phyloP scores from a whole-genome alignment of 2,888 invertebrate genomes.

The Exocentrus adspersus region DNA sequence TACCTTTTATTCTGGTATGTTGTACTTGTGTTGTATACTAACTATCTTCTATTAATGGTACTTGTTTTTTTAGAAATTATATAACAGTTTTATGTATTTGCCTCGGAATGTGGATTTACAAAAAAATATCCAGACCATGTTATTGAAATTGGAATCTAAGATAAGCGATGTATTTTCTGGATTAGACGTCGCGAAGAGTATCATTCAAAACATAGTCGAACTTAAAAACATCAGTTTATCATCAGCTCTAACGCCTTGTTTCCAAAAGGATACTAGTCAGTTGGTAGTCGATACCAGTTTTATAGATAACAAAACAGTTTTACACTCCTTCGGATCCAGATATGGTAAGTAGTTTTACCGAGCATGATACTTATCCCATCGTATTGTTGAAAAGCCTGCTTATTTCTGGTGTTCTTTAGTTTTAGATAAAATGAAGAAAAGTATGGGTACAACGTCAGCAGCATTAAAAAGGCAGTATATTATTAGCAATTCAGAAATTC shows the following conservation, averaged over 20 bases:
- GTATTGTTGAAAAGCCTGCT: too few species aligned
- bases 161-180: slow-evolving; percentile 56
- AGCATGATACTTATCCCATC: too few species aligned
- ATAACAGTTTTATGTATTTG: slow-evolving; percentile 57
- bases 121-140: slow-evolving; percentile 53
- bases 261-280: slow-evolving; percentile 22
- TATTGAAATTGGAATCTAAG: slow-evolving; percentile 56
- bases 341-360: slow-evolving; percentile 32
- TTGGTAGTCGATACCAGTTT: slow-evolving; percentile 12
- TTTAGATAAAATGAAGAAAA: slow-evolving; percentile 51
- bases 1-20: slow-evolving; percentile 57
- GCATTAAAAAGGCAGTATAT: slow-evolving; percentile 59
- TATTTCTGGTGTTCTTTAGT: slow-evolving; percentile 44
- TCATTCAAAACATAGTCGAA: slow-evolving; percentile 49
- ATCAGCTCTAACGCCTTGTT: slow-evolving; percentile 29
- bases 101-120: slow-evolving; percentile 52
- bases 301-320: slow-evolving; percentile 19
- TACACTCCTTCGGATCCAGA: slow-evolving; percentile 18
- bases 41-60: background rate
- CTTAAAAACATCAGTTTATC: slow-evolving; percentile 39
- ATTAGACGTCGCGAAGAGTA: slow-evolving; percentile 53
- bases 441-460: slow-evolving; percentile 50
- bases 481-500: slow-evolving; percentile 56
- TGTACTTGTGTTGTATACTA: background rate
- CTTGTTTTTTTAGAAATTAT: slow-evolving; percentile 56